Evolutionary conservation across 2,797 vertebrate genomes (phyloP).

Genomic region (Lepus townsendii): DNA sequence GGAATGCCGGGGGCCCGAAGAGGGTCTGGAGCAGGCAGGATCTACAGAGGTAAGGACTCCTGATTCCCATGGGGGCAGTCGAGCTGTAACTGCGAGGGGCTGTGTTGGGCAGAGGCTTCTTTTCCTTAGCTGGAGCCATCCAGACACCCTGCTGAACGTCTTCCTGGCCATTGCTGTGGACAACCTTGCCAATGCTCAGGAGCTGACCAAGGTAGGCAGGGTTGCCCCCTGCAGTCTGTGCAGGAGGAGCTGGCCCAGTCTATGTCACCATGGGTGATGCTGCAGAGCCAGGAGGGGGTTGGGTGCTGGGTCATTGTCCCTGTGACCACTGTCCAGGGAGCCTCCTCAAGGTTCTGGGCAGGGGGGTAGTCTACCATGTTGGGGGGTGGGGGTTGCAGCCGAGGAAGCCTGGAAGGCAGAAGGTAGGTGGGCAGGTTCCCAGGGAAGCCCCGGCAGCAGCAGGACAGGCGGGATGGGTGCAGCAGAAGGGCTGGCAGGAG

Average conservation of each 20-base stretch:
- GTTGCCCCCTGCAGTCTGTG: background rate
- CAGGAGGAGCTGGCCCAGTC: too few species aligned
- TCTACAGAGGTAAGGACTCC: background rate
- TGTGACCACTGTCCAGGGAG: background rate
- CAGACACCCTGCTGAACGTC: constrained; percentile 97
- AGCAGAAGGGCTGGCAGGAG: background rate
- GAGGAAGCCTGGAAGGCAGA: background rate
- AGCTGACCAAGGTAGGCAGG: constrained; percentile 94
- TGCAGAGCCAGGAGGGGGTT: rapidly evolving
- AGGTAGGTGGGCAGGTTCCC: rapidly evolving
- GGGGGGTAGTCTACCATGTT: too few species aligned
- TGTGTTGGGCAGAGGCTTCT: background rate
- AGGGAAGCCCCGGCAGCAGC: background rate
- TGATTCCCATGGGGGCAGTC: background rate
- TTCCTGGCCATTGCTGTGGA: constrained; percentile 99
- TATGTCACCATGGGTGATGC: too few species aligned
- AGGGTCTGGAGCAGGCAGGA: background rate
- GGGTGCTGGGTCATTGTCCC: background rate
- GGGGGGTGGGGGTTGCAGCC: background rate
- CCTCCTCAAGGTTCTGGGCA: background rate
- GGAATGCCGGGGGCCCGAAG: background rate
- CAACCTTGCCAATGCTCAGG: constrained; percentile 98
- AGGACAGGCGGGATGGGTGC: background rate
- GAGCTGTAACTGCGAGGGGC: rapidly evolving
- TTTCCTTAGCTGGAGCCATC: constrained; percentile 89